Evolutionary conservation across 2,113 vertebrate genomes (phyloP), one percentile per base, ranked within the genome.

Genomic region (Phaethornis superciliosus): DNA sequence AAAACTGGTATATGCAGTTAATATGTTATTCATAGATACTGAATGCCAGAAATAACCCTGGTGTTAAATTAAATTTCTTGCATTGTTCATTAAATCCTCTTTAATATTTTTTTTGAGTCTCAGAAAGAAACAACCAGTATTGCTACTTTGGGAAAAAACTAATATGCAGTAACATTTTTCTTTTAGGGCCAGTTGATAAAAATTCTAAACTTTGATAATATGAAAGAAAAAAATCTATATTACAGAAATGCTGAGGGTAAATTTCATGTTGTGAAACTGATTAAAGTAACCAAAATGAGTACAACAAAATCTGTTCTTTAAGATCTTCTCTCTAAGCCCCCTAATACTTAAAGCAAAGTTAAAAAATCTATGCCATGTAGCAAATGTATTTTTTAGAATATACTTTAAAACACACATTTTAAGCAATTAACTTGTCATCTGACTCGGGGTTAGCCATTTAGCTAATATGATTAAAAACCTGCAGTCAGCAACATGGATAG

Each of bases 11-110:
- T 71, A 71, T 84, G 58, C 64, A 94, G 91, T 96, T 96, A 91
- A 95, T 87, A 89, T 64, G 92, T 67, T 93, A 78, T 95, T 95
- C 95, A 91, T 85, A 95, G 89, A 92, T 58, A 72, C 49, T 89
- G 55, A 54, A 65, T 76, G 68, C 62, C 88, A 90, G 81, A 97
- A 97, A 96, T 96, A 97, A 91, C 89, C 85, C 82, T 84, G 33
- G 82, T 94, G 83, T 94, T 95, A 97, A 97, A 96, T 96, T 75
- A 95, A 76, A 92, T 42, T 87, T 95, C 76, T 71, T 96, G 70
- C 60, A 95, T 96, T 97, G 96, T 96, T 97, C 91, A 97, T 96
- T 7, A 79, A 64, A 70, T 94, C 71, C 74, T 76, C 67, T 82
- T 68, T 84, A 86, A 77, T 87, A 88, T 85, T 90, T 94, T 95